Evolutionary conservation across 2,113 vertebrate genomes (phyloP).

Genomic region (Vicugna pacos): DNA sequence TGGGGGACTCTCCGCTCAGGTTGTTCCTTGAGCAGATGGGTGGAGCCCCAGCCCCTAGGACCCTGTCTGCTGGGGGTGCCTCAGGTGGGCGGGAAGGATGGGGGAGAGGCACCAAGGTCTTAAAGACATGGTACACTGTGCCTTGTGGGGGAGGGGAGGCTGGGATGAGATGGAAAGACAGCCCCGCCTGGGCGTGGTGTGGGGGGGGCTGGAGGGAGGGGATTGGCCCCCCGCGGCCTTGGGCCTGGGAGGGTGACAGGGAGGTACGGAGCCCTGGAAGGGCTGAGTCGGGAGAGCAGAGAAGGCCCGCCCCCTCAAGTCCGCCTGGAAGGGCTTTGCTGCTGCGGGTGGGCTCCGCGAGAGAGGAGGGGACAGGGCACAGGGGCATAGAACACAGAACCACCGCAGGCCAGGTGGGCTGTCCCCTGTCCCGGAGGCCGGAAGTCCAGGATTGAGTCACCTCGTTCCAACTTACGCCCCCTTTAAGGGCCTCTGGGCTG

Average conservation of each 20-base stretch:
- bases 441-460: fast-evolving
- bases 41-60: not conserved
- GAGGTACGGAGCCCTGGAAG: not conserved
- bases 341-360: not conserved
- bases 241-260: not conserved
- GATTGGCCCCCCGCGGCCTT: not conserved
- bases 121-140: too few relatives aligned
- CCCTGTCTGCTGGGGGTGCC: not conserved
- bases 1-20: not conserved
- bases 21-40: not conserved
- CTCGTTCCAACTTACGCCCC: fast-evolving
- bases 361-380: too few relatives aligned
- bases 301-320: not conserved
- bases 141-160: too few relatives aligned
- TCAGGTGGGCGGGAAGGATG: fast-evolving
- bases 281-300: fast-evolving
- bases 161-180: not conserved
- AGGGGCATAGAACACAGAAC: too few relatives aligned
- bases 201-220: not conserved
- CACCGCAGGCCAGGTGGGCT: fast-evolving
- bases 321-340: fast-evolving
- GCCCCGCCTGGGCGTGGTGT: fast-evolving
- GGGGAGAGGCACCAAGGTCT: not conserved
- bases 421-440: fast-evolving
- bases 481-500: not conserved